Conservation (phyloP, 2,113 vertebrate genomes). For the Eubucco bourcierii region DNA sequence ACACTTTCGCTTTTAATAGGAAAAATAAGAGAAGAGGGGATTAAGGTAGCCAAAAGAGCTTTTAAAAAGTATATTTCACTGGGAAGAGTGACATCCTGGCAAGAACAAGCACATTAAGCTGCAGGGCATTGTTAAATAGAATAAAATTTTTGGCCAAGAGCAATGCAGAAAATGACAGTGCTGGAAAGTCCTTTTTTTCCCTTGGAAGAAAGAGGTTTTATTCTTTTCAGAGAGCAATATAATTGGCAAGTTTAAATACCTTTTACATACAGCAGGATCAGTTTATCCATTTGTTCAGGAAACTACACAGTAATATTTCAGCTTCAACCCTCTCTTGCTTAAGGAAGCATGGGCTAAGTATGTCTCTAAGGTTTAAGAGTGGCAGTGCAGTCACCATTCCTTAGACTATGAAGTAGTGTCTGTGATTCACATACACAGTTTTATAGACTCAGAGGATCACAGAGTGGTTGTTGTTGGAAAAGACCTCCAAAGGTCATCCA, state of each 20-base stretch:
- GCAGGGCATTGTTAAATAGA: slow-evolving; percentile 32
- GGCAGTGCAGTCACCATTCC: background rate
- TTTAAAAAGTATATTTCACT: slow-evolving; percentile 21
- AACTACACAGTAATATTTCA: background rate
- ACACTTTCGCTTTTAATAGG: background rate
- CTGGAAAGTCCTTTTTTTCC: background rate
- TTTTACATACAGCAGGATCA: background rate
- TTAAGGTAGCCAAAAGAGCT: slow-evolving; percentile 43
- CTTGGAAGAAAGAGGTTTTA: background rate
- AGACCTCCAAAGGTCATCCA: no score
- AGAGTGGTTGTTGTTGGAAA: no score
- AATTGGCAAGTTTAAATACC: slow-evolving; percentile 20
- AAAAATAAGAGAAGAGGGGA: background rate
- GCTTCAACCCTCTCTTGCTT: background rate
- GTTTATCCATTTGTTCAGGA: slow-evolving; percentile 15
- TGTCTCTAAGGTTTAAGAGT: background rate
- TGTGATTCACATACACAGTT: background rate
- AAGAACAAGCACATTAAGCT: slow-evolving; percentile 49
- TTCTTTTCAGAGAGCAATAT: background rate
- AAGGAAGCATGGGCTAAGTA: background rate
- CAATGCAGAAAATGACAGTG: slow-evolving; percentile 19
- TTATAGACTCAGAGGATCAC: background rate
- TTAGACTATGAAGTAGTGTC: background rate
- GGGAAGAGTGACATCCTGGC: slow-evolving; percentile 35
- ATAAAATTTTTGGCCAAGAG: background rate